These are phyloP conservation scores for Podiceps cristatus DNA, from an alignment of 2,113 vertebrate genomes.

Conservation along the genomic window DNA sequence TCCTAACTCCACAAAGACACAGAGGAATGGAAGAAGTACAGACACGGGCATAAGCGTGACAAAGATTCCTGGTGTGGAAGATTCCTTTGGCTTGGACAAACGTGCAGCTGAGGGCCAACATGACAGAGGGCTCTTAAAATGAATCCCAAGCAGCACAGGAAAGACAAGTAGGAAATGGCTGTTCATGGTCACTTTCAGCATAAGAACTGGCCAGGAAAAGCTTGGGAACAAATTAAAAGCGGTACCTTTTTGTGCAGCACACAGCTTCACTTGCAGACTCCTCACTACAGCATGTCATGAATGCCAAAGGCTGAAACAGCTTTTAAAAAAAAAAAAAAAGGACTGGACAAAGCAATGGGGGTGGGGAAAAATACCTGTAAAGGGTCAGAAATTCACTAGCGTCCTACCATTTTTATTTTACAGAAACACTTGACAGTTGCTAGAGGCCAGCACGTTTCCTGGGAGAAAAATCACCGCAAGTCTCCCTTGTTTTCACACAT, in stretches of 20 bases:
- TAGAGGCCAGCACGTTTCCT: accelerated
- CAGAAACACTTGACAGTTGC: neutral
- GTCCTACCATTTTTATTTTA: neutral
- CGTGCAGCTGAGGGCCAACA: neutral
- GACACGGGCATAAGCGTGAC: neutral
- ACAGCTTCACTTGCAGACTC: neutral
- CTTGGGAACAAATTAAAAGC: neutral
- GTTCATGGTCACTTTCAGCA: neutral
- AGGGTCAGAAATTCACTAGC: neutral
- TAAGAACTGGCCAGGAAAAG: neutral
- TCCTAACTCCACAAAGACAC: neutral
- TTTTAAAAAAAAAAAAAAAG: neutral
- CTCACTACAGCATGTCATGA: neutral
- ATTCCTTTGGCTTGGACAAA: neutral
- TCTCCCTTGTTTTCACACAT: neutral
- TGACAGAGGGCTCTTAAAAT: neutral
- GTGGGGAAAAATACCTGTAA: neutral
- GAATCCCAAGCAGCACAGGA: neutral
- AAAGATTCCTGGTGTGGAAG: neutral
- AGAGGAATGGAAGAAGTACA: neutral
- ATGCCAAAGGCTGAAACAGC: neutral
- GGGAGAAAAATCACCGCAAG: neutral
- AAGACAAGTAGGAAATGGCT: neutral
- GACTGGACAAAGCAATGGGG: neutral
- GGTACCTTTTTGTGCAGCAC: neutral